A percentile compares a stretch with the other conserved stretches of the same genome.
These are phyloP conservation scores for Falco biarmicus DNA, from an alignment of 2,797 vertebrate species.

Conservation along the genomic window DNA sequence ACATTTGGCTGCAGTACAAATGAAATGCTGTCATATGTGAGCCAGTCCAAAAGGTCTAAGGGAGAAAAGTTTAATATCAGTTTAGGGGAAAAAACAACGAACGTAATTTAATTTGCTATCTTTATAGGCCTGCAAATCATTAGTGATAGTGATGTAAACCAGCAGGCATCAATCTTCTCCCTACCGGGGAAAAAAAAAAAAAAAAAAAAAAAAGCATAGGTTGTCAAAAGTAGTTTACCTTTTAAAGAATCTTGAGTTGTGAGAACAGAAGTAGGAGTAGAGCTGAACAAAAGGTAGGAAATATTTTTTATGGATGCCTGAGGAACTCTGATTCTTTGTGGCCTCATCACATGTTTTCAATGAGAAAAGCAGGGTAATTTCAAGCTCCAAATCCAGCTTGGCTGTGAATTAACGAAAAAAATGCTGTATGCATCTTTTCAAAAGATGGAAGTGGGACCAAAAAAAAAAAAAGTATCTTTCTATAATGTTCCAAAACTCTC, in stretches of 20 bases:
- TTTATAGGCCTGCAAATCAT: neutral
- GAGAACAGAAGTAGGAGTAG: neutral
- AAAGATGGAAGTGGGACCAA: neutral
- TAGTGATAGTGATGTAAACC: neutral
- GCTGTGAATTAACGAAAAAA: neutral
- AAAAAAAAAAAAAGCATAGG: neutral
- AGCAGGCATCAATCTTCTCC: neutral
- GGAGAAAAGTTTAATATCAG: neutral
- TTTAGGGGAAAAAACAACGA: neutral
- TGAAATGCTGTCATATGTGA: neutral
- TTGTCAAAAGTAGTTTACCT: neutral
- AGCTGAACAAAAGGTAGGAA: neutral
- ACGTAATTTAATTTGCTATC: neutral
- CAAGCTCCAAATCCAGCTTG: neutral
- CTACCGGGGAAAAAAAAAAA: neutral
- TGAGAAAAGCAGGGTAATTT: neutral
- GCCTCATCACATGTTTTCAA: neutral
- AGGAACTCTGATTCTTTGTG: neutral
- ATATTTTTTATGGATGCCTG: neutral
- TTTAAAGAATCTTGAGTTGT: neutral
- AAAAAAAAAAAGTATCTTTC: neutral
- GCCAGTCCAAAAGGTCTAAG: neutral
- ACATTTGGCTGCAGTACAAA: neutral
- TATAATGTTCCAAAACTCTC: neutral
- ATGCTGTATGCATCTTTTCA: neutral